Conservation (phyloP, 1,140 invertebrate species). For the Melanaphis sacchari region DNA sequence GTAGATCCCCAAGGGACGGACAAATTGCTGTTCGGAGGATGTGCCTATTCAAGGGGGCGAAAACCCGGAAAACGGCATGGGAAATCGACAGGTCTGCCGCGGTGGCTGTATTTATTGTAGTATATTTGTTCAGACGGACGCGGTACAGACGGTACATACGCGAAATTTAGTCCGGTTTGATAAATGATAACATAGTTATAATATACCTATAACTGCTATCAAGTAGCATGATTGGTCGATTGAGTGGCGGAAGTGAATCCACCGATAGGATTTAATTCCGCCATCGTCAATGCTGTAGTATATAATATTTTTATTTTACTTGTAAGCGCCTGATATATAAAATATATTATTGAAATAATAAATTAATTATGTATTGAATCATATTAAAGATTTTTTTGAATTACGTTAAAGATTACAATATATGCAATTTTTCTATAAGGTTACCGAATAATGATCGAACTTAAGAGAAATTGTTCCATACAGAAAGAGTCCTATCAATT, state of each 20-base stretch:
- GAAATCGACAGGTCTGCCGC: constrained; percentile 6
- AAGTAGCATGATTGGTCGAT: neutral
- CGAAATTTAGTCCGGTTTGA: neutral
- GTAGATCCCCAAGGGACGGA: neutral
- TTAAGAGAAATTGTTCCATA: no score
- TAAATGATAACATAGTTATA: neutral
- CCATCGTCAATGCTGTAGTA: neutral
- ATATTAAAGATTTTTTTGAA: no score
- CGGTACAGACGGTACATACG: neutral
- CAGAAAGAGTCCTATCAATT: no score
- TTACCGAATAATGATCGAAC: no score
- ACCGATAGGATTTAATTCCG: neutral
- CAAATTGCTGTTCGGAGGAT: constrained; percentile 29
- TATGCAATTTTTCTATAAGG: no score
- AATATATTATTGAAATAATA: neutral
- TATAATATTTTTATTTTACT: neutral
- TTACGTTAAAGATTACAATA: no score
- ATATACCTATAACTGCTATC: neutral
- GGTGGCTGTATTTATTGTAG: neutral
- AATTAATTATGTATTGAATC: no score
- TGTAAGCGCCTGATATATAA: neutral
- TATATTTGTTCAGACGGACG: neutral
- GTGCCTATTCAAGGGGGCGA: neutral
- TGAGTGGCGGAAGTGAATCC: neutral
- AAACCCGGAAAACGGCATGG: neutral